phyloP scores from a whole-genome alignment of 2,113 vertebrate species.

The Hemiscyllium ocellatum region DNA sequence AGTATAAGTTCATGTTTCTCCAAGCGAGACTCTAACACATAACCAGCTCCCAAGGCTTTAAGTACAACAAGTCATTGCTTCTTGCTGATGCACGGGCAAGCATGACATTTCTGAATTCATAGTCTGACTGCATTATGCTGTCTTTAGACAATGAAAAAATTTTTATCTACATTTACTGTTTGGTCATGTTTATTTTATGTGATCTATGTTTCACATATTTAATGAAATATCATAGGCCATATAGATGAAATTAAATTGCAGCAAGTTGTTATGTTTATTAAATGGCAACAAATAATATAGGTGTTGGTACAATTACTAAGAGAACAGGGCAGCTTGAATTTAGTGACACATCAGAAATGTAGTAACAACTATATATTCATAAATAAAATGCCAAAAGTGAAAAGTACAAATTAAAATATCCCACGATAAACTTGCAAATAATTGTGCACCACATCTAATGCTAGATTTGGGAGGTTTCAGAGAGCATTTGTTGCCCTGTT shows the following conservation, averaged over 20 bases:
- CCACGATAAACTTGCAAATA: not conserved
- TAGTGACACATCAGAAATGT: not conserved
- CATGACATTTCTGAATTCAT: not conserved
- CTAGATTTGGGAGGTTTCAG: not conserved
- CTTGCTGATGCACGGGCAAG: not conserved
- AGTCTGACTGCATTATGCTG: not conserved
- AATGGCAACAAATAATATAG: not conserved
- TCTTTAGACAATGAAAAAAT: slow-evolving; percentile 17
- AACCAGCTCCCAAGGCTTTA: not conserved
- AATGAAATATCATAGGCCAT: not conserved
- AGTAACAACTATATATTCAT: not conserved
- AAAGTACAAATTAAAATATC: not conserved
- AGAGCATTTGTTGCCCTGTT: not conserved
- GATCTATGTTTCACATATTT: not conserved
- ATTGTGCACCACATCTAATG: not conserved
- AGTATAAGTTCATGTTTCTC: not conserved
- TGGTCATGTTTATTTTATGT: not conserved
- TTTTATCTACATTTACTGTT: not conserved
- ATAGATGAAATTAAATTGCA: not conserved
- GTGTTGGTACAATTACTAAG: not conserved
- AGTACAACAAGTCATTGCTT: not conserved
- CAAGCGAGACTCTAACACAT: not conserved
- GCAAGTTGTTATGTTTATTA: not conserved
- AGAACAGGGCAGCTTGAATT: not conserved
- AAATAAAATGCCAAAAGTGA: not conserved